Percentiles rank a stretch among this genome's conserved stretches.
These are phyloP conservation scores for Salticus scenicus DNA, from an alignment of 2,888 invertebrate species.

Conservation along the genomic window DNA sequence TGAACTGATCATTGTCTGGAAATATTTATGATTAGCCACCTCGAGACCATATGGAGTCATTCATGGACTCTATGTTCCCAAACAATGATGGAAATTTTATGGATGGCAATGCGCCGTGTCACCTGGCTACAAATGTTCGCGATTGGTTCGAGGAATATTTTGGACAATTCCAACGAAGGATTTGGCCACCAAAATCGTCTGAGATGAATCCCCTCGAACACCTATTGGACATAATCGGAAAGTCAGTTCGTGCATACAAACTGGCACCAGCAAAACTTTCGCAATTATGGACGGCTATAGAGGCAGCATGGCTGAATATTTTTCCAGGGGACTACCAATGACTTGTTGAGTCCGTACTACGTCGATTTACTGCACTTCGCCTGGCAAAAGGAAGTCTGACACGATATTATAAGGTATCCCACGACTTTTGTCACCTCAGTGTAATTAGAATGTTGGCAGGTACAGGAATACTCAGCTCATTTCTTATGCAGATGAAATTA, in stretches of 20 bases:
- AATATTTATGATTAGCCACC: not conserved
- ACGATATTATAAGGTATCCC: not conserved
- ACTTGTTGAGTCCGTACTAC: not conserved
- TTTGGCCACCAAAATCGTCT: not conserved
- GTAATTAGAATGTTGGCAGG: no score
- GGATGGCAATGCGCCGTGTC: not conserved
- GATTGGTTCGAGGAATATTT: slow-evolving; percentile 7
- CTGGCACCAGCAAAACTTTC: not conserved
- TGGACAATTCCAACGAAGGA: not conserved
- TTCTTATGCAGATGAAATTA: no score
- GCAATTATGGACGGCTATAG: slow-evolving; percentile 17
- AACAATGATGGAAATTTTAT: slow-evolving; percentile 16
- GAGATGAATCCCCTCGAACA: not conserved
- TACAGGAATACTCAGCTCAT: no score
- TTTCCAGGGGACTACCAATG: not conserved
- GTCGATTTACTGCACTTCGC: not conserved
- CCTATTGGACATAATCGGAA: slow-evolving; percentile 5
- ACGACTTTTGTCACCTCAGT: no score
- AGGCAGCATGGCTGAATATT: slow-evolving; percentile 15
- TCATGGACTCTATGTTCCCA: not conserved
- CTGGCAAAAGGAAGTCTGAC: not conserved
- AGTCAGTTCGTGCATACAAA: not conserved
- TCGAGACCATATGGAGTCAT: not conserved
- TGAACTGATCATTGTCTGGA: slow-evolving; percentile 4
- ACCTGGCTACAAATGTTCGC: not conserved